Conservation (phyloP, 2,113 vertebrate species). For the Pachycephala philippinensis region DNA sequence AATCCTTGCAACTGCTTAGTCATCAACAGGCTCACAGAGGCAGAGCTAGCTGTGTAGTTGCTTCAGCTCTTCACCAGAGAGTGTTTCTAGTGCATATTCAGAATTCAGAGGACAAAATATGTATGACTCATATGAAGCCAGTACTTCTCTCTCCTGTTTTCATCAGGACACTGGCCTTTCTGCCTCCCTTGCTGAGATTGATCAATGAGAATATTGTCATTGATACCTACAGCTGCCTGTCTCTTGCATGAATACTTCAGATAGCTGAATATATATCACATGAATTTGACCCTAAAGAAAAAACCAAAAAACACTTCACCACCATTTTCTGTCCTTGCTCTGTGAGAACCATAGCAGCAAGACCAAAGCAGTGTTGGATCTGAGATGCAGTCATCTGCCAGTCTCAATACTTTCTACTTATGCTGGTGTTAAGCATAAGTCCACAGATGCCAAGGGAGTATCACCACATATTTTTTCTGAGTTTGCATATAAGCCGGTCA, state of each 20-base stretch:
- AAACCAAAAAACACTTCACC: neutral
- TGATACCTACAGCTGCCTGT: neutral
- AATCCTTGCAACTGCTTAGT: neutral
- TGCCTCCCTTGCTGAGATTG: neutral
- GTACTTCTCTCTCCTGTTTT: neutral
- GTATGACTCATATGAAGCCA: neutral
- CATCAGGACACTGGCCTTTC: neutral
- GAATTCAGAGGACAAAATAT: neutral
- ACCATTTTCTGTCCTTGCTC: neutral
- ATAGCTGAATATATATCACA: neutral
- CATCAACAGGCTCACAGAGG: neutral
- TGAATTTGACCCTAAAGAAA: neutral
- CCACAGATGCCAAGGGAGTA: neutral
- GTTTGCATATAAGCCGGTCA: neutral
- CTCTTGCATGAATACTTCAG: neutral
- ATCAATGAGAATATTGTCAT: neutral
- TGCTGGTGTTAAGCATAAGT: neutral
- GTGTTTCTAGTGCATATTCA: neutral
- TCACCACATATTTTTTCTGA: neutral
- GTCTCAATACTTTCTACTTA: neutral
- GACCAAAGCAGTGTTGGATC: neutral
- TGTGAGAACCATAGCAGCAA: neutral
- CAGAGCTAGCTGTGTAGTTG: neutral
- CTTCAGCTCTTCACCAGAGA: neutral
- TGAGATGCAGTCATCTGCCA: neutral